These are phyloP conservation scores for Nasalis larvatus DNA, from an alignment of 2,113 vertebrate species.

Conservation along the genomic window DNA sequence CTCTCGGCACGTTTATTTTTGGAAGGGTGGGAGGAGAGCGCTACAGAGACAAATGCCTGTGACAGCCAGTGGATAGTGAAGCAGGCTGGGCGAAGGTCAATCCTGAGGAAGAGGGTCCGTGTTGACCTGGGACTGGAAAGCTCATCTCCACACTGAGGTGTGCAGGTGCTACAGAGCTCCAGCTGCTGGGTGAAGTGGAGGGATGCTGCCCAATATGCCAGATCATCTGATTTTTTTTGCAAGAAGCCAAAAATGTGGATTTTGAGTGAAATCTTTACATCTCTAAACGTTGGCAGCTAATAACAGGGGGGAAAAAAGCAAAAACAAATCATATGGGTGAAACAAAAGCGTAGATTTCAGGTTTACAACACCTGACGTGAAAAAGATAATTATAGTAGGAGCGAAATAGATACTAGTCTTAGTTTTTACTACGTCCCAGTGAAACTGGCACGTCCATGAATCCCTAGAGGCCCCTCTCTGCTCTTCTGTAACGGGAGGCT, in stretches of 20 bases:
- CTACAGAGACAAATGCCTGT: not conserved
- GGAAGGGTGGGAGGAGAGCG: not conserved
- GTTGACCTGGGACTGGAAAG: not conserved
- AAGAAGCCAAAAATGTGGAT: not conserved
- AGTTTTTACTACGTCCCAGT: not conserved
- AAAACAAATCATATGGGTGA: rapidly evolving
- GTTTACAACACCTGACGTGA: not conserved
- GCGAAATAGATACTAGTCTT: rapidly evolving
- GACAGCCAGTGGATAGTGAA: rapidly evolving
- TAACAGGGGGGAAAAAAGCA: not conserved
- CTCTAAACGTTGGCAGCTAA: not conserved
- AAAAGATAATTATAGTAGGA: not conserved
- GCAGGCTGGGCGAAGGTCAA: not conserved
- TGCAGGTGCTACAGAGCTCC: not conserved
- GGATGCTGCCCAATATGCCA: not conserved
- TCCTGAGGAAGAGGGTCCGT: not conserved
- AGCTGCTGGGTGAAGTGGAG: rapidly evolving
- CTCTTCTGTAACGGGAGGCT: not conserved
- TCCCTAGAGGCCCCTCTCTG: rapidly evolving
- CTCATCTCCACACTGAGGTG: not conserved
- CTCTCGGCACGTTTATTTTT: not conserved
- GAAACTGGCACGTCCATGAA: rapidly evolving
- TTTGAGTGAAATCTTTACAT: not conserved
- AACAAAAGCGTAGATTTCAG: not conserved
- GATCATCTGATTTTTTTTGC: not conserved